Evolutionary conservation across 2,888 invertebrate species (phyloP), one percentile per base, ranked within the genome.

Genomic region (Netelia virgata): DNA sequence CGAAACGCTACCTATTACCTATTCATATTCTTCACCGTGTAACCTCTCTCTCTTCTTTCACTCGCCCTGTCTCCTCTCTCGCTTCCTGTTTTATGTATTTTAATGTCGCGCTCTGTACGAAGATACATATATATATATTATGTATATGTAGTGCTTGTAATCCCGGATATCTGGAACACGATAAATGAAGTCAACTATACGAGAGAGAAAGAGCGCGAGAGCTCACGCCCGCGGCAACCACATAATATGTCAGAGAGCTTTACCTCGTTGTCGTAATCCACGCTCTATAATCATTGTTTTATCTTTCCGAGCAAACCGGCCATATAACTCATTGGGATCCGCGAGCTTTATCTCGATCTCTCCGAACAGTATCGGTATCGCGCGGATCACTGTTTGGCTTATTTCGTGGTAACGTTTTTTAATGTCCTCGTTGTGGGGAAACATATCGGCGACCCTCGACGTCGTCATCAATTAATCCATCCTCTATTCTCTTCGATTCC

Each of bases 401-500:
- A 36, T 36, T 36, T 36, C 28, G 3, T 69, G 53, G n/a, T 57
- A 57, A 2, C 57, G 8, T 57, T 6, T 8, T 36, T 36, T 36
- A 6, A 36, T 6, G 36, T 36, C 6, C 8, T 36, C 36, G 36
- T 5, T 36, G 36, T 36, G 3, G 36, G 36, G 6, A 6, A 36
- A 8, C 36, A 36, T 6, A 36, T 36, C 6, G 36, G 6, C 36
- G 6, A 36, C 1, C 36, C 36, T 36, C 36, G 6, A 36, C 36
- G 8, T 36, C 36, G 6, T 36, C 36, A 36, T 36, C 36, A 36
- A 36, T 14, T 47, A 47, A 47, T 47, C 28, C 55, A 2, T 18
- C 55, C 78, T 55, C 61, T 61, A 69, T 70, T 55, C 72, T 59
- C 68, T 68, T 59, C 50, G 61, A 61, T 69, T 64, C 69, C 63